Evolutionary conservation across 2,888 invertebrate genomes (phyloP), one percentile per base, ranked within the genome.

Genomic region (Flabesymbios commensalis): DNA sequence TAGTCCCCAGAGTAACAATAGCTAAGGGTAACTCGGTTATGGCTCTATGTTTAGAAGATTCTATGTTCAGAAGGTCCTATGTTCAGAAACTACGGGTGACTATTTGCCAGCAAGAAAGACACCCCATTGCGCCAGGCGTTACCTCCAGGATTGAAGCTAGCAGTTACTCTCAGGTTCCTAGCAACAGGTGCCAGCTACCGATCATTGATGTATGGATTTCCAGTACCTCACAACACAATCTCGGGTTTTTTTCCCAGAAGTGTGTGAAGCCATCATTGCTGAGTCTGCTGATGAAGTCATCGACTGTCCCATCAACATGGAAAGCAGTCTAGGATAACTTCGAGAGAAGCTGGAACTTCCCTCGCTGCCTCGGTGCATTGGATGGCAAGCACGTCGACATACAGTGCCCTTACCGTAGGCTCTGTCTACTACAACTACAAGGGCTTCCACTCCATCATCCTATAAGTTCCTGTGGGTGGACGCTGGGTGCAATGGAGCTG

Each of bases 401-500:
- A 3, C 10, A 19, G n/a, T 10, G 24, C 7, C 52, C 57, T 2
- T 22, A 29, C 29, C 1, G 19, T 17, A 5, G 63, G 59, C 2
- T 42, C 47, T 5, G 5, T 28, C 5, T 3, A 39, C 31, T 61
- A 61, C 51, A 61, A 61, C 36, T 39, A 59, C 19, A 31, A 49
- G 22, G 49, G 49, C 29, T 49, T n/a, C n/a, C n/a, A 24, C 32
- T 49, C 49, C 41, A 54, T 63, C 19, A 48, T 63, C 17, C 24
- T 54, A 59, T 31, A 48, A 31, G 31, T 61, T 56, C 53, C 22
- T 39, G 10, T 57, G 57, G 57, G 63, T 70, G 4, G 57, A 66
- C 33, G 55, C 70, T 22, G 69, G 69, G 14, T 31, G 54, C 19
- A 36, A 49, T 29, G 69, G 69, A 2, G 31, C 64, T 29, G 57